Evolutionary conservation across 2,888 invertebrate genomes (phyloP).

Genomic region (Phengaris arion): DNA sequence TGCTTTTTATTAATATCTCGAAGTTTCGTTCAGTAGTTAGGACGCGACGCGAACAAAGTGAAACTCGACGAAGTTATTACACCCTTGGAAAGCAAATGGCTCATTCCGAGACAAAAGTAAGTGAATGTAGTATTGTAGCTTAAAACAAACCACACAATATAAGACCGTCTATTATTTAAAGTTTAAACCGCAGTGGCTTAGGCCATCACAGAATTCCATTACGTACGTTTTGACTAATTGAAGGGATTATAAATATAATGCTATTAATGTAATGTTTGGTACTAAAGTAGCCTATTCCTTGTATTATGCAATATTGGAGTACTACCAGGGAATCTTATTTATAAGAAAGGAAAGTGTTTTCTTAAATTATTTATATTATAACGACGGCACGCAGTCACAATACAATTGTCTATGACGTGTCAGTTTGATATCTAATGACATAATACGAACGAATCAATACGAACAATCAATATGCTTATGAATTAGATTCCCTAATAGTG

Average conservation of each 20-base stretch:
- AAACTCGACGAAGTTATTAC: conserved; percentile 14
- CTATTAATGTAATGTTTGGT: neutral
- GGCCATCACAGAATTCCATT: conserved; percentile 6
- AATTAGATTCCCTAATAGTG: no score
- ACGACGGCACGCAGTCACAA: no score
- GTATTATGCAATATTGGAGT: no score
- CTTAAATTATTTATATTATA: no score
- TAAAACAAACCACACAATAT: conserved; percentile 20
- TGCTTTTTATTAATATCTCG: neutral
- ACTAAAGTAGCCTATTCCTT: neutral
- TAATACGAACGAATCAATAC: no score
- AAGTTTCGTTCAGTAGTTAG: neutral
- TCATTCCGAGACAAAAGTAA: neutral
- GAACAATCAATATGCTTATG: no score
- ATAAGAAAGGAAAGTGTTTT: no score
- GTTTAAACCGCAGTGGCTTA: neutral
- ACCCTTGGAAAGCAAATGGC: neutral
- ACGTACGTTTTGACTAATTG: neutral
- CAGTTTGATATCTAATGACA: no score
- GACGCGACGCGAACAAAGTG: neutral
- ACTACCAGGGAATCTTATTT: no score
- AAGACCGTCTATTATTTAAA: conserved; percentile 4
- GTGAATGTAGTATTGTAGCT: conserved; percentile 5
- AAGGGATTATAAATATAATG: neutral
- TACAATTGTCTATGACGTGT: no score